Evolutionary conservation across 2,888 invertebrate species (phyloP), one percentile per base, ranked within the genome.

Genomic region (Metalampra italica): DNA sequence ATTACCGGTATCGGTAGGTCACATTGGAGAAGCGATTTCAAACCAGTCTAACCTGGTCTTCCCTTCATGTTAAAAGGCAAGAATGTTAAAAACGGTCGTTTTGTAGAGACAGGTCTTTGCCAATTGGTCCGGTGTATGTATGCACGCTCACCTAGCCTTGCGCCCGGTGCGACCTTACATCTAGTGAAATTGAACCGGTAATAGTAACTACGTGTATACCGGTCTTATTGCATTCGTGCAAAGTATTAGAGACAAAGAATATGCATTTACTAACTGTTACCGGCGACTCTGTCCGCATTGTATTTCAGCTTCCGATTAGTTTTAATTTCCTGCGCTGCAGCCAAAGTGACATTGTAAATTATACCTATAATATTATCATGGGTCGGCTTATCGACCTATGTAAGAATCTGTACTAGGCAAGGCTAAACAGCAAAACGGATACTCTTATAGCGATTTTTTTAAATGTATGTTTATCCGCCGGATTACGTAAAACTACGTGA

Each of bases 101-200:
- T 15, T 37, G 45, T 13, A 8, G 43, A 22, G 38, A 15, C 40
- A 40, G 46, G 46, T 54, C 53, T 56, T 44, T 47, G 46, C 55
- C 49, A 45, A 36, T 47, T 54, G 56, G 56, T 55, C 54, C 51
- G 54, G 51, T 45, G 47, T 44, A 46, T 45, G 47, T 44, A 46
- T 14, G 45, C 60, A 70, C 83, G 77, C 72, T 80, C 81, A 77
- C 75, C 71, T 80, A 84, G 85, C 87, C 87, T 87, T 87, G 86
- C 62, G 66, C 63, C 60, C 68, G 53, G 57, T 56, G 57, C 77
- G 87, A 87, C 87, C 87, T 88, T 86, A 82, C 68, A 60, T 75
- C 77, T 76, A 82, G 86, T 85, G 85, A 86, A 86, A 87, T 85
- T 86, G 76, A 82, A 83, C 81, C 78, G 75, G 82, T 81, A 22